phyloP scores from a whole-genome alignment of 2,888 invertebrate species.

The Norana najaformis region DNA sequence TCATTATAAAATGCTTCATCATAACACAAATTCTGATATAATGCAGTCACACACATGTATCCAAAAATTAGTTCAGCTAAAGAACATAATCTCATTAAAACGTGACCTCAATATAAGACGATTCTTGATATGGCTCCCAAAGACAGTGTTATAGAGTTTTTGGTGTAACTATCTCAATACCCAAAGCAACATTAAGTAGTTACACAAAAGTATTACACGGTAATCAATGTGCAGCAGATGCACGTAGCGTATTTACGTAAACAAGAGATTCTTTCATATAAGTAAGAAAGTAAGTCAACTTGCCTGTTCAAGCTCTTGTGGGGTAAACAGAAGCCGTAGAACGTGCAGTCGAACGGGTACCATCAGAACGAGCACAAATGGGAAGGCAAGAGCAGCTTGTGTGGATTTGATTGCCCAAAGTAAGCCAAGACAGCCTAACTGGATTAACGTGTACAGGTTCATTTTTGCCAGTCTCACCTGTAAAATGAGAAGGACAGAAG shows the following conservation, averaged over 20 bases:
- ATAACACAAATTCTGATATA: no score
- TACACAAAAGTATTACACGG: no score
- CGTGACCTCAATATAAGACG: no score
- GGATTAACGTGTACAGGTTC: slow-evolving; percentile 87
- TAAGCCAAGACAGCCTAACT: slow-evolving; percentile 76
- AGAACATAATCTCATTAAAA: no score
- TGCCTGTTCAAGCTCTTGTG: slow-evolving; percentile 74
- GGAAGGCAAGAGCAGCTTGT: slow-evolving; percentile 83
- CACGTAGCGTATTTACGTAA: not conserved
- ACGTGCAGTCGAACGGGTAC: slow-evolving; percentile 79
- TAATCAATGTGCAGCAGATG: not conserved
- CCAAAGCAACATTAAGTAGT: no score
- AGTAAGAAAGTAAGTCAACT: not conserved
- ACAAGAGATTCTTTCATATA: not conserved
- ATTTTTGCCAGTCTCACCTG: slow-evolving; percentile 86
- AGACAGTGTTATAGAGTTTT: no score
- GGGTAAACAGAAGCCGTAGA: slow-evolving; percentile 75
- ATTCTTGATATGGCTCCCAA: no score
- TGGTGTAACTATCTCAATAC: no score
- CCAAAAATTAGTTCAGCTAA: no score
- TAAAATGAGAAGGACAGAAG: not conserved
- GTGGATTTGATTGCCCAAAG: slow-evolving; percentile 90
- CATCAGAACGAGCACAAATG: slow-evolving; percentile 85
- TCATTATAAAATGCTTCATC: no score
- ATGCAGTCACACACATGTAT: no score